These are phyloP conservation scores for Trichechus manatus DNA, from an alignment of 2,113 vertebrate genomes.

Conservation along the genomic window DNA sequence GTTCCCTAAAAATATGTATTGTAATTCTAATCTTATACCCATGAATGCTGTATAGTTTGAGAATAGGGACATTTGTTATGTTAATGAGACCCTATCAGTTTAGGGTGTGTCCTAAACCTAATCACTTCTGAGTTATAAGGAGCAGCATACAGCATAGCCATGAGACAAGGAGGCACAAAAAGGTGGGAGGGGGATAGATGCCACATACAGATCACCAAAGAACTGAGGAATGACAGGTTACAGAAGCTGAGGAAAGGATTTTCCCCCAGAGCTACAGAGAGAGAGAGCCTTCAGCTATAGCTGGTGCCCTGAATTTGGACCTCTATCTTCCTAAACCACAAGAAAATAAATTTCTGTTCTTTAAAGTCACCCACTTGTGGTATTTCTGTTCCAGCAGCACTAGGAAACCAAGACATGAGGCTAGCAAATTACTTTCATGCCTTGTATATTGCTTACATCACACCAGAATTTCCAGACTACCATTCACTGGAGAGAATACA, in stretches of 20 bases:
- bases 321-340: background rate
- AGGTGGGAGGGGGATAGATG: background rate
- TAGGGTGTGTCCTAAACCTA: background rate
- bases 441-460: background rate
- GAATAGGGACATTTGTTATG: no score
- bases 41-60: no score
- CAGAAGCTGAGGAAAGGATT: background rate
- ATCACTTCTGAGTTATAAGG: background rate
- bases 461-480: background rate
- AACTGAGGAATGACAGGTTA: background rate
- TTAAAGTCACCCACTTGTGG: background rate
- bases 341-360: background rate
- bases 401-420: background rate
- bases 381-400: background rate
- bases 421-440: background rate
- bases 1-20: background rate
- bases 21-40: background rate
- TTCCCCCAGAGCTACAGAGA: background rate
- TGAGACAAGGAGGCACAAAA: background rate
- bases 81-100: background rate
- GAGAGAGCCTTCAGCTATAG: background rate
- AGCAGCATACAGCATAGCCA: background rate
- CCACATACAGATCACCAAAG: background rate
- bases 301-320: background rate
- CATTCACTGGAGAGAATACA: background rate